A percentile compares a stretch with the other conserved stretches of the same genome.
These are phyloP conservation scores for Archips xylosteana DNA, from an alignment of 2,888 invertebrate species.

Conservation along the genomic window DNA sequence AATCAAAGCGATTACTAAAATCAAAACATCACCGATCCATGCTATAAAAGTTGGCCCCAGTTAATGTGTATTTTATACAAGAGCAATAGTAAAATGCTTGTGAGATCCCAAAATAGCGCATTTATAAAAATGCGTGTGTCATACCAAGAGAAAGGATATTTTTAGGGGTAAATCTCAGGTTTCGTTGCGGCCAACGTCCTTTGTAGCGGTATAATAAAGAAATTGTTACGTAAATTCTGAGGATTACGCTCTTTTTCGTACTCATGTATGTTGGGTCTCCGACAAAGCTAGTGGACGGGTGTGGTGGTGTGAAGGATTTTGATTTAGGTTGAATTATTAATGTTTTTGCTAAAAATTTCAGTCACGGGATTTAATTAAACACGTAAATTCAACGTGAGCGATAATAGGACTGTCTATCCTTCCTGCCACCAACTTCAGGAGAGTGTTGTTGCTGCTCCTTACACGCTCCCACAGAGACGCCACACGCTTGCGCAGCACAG, in stretches of 20 bases:
- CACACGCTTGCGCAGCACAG: no score
- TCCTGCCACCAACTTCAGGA: no score
- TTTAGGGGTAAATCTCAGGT: conserved; percentile 72
- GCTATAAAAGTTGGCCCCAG: not conserved
- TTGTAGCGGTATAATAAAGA: conserved; percentile 66
- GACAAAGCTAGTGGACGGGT: conserved; percentile 28
- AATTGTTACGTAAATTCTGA: conserved; percentile 60
- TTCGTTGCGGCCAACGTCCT: conserved; percentile 67
- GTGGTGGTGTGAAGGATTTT: not conserved
- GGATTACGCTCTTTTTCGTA: conserved; percentile 55
- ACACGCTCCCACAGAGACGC: no score
- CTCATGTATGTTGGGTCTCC: conserved; percentile 28
- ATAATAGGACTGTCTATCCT: no score
- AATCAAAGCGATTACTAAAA: no score
- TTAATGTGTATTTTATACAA: not conserved
- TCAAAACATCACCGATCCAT: no score
- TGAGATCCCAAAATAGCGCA: conserved; percentile 50
- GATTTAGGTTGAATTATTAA: conserved; percentile 2
- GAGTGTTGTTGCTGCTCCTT: no score
- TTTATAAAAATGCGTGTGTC: conserved; percentile 78
- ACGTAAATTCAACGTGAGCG: no score
- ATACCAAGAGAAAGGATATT: conserved; percentile 63
- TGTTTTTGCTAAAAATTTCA: no score
- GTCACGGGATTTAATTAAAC: no score
- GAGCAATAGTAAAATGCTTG: conserved; percentile 43